Base-by-base conservation (phyloP, 2,113 vertebrate species). In the Dromaius novaehollandiae region DNA sequence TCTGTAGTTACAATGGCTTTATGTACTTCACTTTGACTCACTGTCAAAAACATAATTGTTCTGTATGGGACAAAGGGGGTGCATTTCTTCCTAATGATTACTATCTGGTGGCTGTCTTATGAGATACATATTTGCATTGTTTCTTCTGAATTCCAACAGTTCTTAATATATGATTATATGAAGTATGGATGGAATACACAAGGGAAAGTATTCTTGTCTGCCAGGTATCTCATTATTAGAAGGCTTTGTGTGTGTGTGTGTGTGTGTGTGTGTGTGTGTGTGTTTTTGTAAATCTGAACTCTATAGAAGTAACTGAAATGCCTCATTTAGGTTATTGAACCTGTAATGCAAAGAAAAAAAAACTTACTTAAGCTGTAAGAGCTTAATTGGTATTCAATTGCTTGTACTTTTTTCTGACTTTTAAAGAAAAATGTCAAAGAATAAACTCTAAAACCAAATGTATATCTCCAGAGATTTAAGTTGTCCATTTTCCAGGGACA, bases 391-490 rank as follows among this genome's bases (percentile, higher is more conserved):
- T 34, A 64, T 93, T 97, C 87, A 83, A 26, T 83, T 91, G 55
- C 82, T 86, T 93, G 68, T 86, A 40, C 63, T 92, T 88, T 86
- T 96, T 88, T 71, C 71, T 83, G 46, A 13, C 79, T 75, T 89
- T 90, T 77, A 81, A 93, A 89, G 26, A 70, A 82, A 74, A 93
- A 88, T 90, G 91, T 91, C 84, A 93, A 95, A 83, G 91, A 88
- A 93, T 50, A 64, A 88, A 56, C 82, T 95, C 19, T 92, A 90
- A 95, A 96, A 75, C 60, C 79, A 96, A 95, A 96, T 95, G 65
- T 86, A 12, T 93, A 93, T 92, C 96, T 95, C 88, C 24, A 93
- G 96, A 90, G 86, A 73, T 51, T 73, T 76, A 91, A 89, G 87
- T 53, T 80, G 74, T 94, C 58, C 44, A 11, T 58, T 97, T 97